Base-by-base conservation (phyloP, 2,888 invertebrate genomes). In the Scaptomyza parva region DNA sequence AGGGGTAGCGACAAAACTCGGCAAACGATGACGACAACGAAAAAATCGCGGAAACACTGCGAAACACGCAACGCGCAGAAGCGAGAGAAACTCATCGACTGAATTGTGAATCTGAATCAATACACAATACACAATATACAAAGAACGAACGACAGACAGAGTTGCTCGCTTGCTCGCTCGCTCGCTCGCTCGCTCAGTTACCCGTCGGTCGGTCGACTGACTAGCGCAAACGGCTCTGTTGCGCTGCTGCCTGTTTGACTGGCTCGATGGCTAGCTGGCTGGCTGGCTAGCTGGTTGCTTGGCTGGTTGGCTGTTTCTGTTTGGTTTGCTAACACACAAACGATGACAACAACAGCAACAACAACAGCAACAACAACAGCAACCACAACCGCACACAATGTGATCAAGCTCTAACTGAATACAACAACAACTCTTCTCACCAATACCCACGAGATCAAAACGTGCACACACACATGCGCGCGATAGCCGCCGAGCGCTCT, bases 1-100 rank as follows among this genome's bases (percentile, higher is more conserved):
- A 18, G 50, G 28, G 44, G 43, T 45, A 47, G 50, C 30, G 44
- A 47, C 47, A 52, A 51, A 51, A 67, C 55, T 63, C 63, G 66
- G 59, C 74, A 58, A 83, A 83, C 71, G 72, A 85, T 81, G 82
- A 87, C 78, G 86, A 78, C 78, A 86, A 78, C 73, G 76, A 78
- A 79, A 78, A 88, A 83, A 80, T 83, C 88, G 84, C 84, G 84
- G 86, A 86, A 86, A 83, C 83, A 86, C 73, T 83, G 80, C 83
- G 86, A 86, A 88, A 78, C 77, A 85, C 86, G 85, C 86, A 88
- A 90, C 90, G 90, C 89, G 90, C 90, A 89, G 90, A 89, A 89
- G 86, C 90, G 89, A 89, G 89, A 89, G 89, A 89, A 89, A 89
- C 88, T 89, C 78, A 82, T 88, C 87, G 89, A 89, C 89, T 90